A percentile compares a stretch with the other conserved stretches of the same genome.
Conservation (phyloP, 2,888 invertebrate genomes). For the Cheilosia urbana region DNA sequence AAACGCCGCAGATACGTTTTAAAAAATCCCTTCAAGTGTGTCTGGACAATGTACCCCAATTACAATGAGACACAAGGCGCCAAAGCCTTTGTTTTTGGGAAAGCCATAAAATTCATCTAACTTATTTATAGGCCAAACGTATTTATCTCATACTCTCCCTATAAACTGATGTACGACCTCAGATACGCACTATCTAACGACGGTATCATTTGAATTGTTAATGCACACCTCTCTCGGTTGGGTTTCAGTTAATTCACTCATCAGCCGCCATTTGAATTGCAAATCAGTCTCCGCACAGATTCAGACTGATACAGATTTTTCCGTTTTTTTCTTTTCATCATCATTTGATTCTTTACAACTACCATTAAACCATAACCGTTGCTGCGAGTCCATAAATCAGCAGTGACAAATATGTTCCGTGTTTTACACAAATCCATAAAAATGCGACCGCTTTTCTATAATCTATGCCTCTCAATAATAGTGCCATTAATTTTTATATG, state of each 20-base stretch:
- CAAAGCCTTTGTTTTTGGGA: not conserved
- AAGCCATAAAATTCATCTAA: constrained; percentile 6
- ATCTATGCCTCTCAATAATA: not conserved
- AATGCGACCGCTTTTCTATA: constrained; percentile 4
- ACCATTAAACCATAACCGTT: constrained; percentile 48
- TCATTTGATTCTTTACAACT: not conserved
- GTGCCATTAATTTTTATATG: not conserved
- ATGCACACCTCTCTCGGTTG: constrained; percentile 13
- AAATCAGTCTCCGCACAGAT: constrained; percentile 26
- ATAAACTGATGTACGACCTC: constrained; percentile 35
- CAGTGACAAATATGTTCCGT: constrained; percentile 60
- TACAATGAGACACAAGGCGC: not conserved
- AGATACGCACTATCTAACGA: constrained; percentile 15
- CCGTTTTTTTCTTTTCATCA: too few relatives aligned
- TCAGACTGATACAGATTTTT: not conserved
- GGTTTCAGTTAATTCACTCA: constrained; percentile 29
- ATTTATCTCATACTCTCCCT: constrained; percentile 28
- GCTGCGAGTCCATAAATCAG: constrained; percentile 56
- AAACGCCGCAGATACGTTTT: not conserved
- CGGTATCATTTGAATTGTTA: constrained; percentile 56
- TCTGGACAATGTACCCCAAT: not conserved
- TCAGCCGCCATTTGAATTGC: constrained; percentile 63
- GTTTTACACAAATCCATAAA: constrained; percentile 69
- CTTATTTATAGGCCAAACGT: not conserved
- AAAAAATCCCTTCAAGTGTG: not conserved